Percentiles rank a stretch among this genome's conserved stretches.
Evolutionary conservation across 2,113 vertebrate genomes (phyloP).

Genomic region (Pangasianodon hypophthalmus): DNA sequence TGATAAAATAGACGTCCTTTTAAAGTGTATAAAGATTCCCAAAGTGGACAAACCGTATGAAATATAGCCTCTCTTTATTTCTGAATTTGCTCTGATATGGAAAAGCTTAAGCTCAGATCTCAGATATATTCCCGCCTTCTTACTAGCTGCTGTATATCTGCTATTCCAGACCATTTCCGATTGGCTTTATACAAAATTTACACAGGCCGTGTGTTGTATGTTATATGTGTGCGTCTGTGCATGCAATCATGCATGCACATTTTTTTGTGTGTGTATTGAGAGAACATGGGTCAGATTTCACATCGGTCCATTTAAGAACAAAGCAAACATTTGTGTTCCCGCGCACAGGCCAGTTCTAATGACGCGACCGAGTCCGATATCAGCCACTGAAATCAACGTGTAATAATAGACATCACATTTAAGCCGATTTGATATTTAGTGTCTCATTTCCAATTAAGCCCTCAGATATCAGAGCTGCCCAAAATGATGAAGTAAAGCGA

Average conservation of each 20-base stretch:
- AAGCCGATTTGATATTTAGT: constrained; percentile 60
- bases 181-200: neutral
- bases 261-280: constrained; percentile 3
- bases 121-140: neutral
- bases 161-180: constrained; percentile 1
- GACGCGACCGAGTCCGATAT: constrained; percentile 49
- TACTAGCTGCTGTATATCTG: constrained; percentile 1
- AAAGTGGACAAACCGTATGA: neutral
- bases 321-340: constrained; percentile 65
- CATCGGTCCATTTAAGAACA: constrained; percentile 62
- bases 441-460: constrained; percentile 58
- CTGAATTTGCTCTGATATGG: neutral
- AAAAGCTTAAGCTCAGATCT: constrained; percentile 3
- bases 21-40: constrained; percentile 9
- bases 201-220: neutral
- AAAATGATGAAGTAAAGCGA: constrained; percentile 53
- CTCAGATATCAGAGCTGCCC: constrained; percentile 52
- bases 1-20: constrained; percentile 8
- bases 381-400: constrained; percentile 55
- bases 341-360: constrained; percentile 62
- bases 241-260: constrained; percentile 2
- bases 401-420: constrained; percentile 57
- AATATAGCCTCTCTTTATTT: constrained; percentile 1
- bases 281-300: constrained; percentile 44
- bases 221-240: constrained; percentile 12